phyloP scores from a whole-genome alignment of 1,140 invertebrate genomes.

The Limonius californicus region DNA sequence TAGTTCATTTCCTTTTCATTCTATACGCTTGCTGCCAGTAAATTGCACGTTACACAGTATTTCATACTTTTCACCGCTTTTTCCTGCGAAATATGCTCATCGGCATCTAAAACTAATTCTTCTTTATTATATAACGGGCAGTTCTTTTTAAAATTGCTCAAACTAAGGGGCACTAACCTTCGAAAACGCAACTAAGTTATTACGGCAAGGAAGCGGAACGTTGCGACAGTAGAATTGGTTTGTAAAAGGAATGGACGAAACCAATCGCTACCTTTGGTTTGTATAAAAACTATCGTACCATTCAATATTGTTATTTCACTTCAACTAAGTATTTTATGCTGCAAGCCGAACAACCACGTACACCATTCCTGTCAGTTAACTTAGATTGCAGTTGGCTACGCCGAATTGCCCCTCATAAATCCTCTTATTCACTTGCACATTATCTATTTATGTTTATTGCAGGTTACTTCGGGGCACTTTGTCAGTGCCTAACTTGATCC shows the following conservation, averaged over 20 bases:
- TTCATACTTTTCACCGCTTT: too few relatives aligned
- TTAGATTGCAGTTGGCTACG: conserved; percentile 24
- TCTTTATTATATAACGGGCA: not conserved
- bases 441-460: conserved; percentile 27
- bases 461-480: conserved; percentile 17
- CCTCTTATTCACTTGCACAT: conserved; percentile 30
- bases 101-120: too few relatives aligned
- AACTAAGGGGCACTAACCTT: conserved; percentile 1
- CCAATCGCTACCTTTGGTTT: not conserved
- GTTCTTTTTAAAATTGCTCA: not conserved
- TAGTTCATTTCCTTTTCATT: too few relatives aligned
- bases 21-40: too few relatives aligned
- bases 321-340: not conserved
- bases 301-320: not conserved
- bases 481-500: conserved; percentile 15
- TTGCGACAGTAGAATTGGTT: not conserved
- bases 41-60: too few relatives aligned
- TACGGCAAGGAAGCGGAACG: not conserved
- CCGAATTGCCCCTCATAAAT: conserved; percentile 34
- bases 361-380: not conserved
- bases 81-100: too few relatives aligned
- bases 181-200: conserved; percentile 4
- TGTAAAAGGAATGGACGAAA: not conserved
- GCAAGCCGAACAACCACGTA: not conserved
- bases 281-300: not conserved